A percentile compares a stretch with the other conserved stretches of the same genome.
These are phyloP conservation scores for Oreochromis aureus DNA, from an alignment of 2,113 vertebrate species.

Conservation along the genomic window DNA sequence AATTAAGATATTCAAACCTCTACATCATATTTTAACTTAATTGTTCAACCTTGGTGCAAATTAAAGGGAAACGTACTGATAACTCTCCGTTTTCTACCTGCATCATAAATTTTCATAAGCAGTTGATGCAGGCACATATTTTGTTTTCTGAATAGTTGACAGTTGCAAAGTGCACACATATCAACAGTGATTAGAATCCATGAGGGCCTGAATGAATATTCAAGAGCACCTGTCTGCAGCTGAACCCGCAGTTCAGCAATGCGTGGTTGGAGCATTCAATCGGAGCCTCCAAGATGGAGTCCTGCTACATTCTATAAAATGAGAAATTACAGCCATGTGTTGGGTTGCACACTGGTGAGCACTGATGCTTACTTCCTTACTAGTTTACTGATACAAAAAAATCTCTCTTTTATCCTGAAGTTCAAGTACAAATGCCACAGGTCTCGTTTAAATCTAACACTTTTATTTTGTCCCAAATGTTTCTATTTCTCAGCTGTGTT, in stretches of 20 bases:
- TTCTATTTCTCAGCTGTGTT: background rate
- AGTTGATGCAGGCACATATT: conserved; percentile 45
- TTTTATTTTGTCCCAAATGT: background rate
- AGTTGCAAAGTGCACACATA: conserved; percentile 65
- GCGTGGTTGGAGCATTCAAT: conserved; percentile 24
- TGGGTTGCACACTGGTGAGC: background rate
- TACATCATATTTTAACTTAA: background rate
- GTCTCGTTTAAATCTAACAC: rapidly evolving
- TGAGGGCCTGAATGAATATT: conserved; percentile 71
- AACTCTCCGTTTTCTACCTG: background rate
- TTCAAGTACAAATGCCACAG: background rate
- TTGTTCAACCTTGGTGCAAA: background rate
- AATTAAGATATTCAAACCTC: background rate
- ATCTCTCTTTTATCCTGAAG: rapidly evolving
- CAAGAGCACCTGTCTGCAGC: conserved; percentile 69
- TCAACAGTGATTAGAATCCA: conserved; percentile 71
- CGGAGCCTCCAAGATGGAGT: conserved; percentile 27
- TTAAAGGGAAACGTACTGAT: background rate
- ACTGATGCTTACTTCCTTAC: background rate
- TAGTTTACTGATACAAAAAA: background rate
- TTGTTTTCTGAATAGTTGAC: conserved; percentile 60
- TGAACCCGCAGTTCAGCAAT: conserved; percentile 38
- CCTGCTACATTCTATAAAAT: background rate
- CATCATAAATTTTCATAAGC: conserved; percentile 56
- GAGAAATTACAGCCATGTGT: background rate